phyloP scores from a whole-genome alignment of 2,113 vertebrate genomes.

The Phrynosoma blainvillii region DNA sequence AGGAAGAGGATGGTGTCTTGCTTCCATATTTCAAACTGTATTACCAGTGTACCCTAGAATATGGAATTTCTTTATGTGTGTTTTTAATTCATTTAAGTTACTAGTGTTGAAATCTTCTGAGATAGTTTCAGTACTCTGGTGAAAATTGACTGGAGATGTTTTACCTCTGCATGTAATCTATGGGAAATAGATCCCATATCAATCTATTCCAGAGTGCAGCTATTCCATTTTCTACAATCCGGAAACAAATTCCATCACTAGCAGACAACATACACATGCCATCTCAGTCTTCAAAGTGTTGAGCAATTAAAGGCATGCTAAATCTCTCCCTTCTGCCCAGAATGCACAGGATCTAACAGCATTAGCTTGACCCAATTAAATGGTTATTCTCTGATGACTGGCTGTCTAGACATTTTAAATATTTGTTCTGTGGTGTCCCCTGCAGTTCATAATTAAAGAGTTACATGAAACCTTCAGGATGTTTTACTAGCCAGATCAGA shows the following conservation, averaged over 20 bases:
- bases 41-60: not conserved
- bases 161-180: not conserved
- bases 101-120: not conserved
- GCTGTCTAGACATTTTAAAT: conserved; percentile 77
- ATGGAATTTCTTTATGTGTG: not conserved
- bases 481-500: conserved; percentile 75
- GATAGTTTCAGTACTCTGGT: too few species aligned
- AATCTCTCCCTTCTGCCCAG: conserved; percentile 9
- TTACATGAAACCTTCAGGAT: conserved; percentile 72
- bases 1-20: too few species aligned
- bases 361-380: conserved; percentile 71
- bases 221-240: not conserved
- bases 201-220: not conserved
- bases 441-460: conserved; percentile 78
- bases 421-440: conserved; percentile 76
- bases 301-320: conserved; percentile 27
- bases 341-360: conserved; percentile 40
- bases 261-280: not conserved
- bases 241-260: conserved; percentile 3
- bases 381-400: conserved; percentile 74
- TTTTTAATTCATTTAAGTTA: not conserved
- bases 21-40: too few species aligned
- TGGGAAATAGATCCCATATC: not conserved
- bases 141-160: not conserved
- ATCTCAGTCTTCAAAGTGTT: conserved; percentile 3